Evolutionary conservation across 2,797 vertebrate species (phyloP), one percentile per base, ranked within the genome.

Genomic region (Diplodus sargus): DNA sequence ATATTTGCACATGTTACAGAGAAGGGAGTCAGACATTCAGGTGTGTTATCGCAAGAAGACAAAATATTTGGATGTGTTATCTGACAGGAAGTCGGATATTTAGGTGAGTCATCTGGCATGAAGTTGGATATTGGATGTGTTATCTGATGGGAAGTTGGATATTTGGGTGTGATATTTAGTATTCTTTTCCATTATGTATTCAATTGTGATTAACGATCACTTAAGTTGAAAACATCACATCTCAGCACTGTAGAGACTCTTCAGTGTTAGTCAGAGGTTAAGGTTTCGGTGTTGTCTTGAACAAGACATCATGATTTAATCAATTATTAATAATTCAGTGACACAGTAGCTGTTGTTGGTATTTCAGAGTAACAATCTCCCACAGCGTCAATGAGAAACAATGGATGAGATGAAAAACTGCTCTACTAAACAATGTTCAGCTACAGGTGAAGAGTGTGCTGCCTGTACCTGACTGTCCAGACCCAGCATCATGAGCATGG

Each of bases 401-500:
- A 62, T 30, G 17, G n/a, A 3, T 13, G 0, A 30, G 2, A 39
- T 10, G 10, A 39, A 39, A 39, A 39, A 10, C 39, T 39, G 2
- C 39, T 39, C 9, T 39, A 39, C 15, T 42, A 13, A n/a, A 58
- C 34, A 16, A 39, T 10, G 52, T 23, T 25, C 4, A 25, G 58
- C 22, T 49, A 18, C n/a, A 57, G 18, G 6, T 5, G 0, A 48
- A 17, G 25, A 28, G 56, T 47, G 65, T 45, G 67, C 28, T 15
- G 15, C 56, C 56, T 64, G 60, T 83, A 83, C 94, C 96, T 98
- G 97, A 76, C 97, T 97, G 88, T 98, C 97, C 87, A 98, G 93
- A 11, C 97, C 97, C 75, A 98, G 89, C 97, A 97, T 98, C 94
- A 98, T 92, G 65, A 98, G 93, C 97, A 98, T 98, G 67, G 97